Conservation (phyloP, 2,113 vertebrate genomes). For the Dasyprocta punctata region DNA sequence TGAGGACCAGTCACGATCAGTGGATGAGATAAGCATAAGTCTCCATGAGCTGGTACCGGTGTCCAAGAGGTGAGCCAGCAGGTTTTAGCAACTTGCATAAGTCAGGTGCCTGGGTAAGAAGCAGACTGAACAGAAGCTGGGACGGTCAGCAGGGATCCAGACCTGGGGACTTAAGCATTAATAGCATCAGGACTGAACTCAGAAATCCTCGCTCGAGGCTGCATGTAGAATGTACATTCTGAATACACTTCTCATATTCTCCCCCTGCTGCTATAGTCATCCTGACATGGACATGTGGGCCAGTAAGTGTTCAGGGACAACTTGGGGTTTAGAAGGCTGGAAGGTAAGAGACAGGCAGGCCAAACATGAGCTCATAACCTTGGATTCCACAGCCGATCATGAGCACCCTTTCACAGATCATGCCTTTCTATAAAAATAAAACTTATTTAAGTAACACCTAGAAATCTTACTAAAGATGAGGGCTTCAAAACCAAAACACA, state of each 20-base stretch:
- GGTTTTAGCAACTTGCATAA: background rate
- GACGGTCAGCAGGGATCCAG: background rate
- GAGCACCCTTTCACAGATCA: background rate
- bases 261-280: fast-evolving
- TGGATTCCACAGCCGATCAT: background rate
- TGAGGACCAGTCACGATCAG: background rate
- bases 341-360: background rate
- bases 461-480: background rate
- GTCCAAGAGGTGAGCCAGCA: background rate
- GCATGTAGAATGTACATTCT: background rate
- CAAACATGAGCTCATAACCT: background rate
- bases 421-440: background rate
- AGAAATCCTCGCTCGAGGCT: background rate
- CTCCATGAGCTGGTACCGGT: background rate
- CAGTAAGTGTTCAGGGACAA: background rate
- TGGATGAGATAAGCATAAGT: background rate
- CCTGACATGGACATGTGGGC: background rate
- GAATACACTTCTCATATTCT: fast-evolving
- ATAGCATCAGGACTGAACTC: background rate
- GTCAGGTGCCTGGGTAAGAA: background rate
- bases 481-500: background rate
- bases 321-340: background rate
- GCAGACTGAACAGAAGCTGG: background rate
- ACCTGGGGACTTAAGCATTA: background rate
- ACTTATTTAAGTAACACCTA: background rate